Evolutionary conservation across 2,113 vertebrate species (phyloP).

Genomic region (Chaetops frenatus): DNA sequence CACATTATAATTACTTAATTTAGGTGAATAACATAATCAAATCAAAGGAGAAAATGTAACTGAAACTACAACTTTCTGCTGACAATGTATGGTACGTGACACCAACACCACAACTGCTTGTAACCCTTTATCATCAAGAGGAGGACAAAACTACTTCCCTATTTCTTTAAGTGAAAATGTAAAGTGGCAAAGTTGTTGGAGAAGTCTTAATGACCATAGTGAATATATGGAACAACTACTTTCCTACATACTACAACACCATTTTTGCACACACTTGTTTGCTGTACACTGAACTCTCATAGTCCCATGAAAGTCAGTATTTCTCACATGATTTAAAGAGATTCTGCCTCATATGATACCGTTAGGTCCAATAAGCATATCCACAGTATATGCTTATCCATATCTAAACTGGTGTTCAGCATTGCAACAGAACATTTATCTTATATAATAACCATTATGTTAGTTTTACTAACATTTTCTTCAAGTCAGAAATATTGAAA

Average conservation of each 20-base stretch:
- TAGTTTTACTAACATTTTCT: background rate
- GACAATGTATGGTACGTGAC: background rate
- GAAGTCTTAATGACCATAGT: background rate
- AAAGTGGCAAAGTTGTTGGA: background rate
- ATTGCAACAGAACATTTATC: background rate
- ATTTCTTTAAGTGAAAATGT: background rate
- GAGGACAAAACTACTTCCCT: background rate
- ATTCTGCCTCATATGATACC: background rate
- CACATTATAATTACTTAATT: conserved; percentile 51
- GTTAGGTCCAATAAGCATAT: background rate
- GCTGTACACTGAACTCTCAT: background rate
- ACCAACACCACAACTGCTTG: background rate
- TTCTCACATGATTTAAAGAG: background rate
- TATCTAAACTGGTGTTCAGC: background rate
- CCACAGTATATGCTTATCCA: background rate
- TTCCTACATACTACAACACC: background rate
- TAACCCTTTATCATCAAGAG: conserved; percentile 14
- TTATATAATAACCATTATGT: background rate
- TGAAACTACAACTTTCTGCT: conserved; percentile 38
- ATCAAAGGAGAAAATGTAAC: conserved; percentile 52
- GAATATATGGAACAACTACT: background rate
- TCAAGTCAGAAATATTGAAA: background rate
- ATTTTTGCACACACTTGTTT: background rate
- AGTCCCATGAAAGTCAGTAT: background rate
- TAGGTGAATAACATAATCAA: conserved; percentile 43